Percentiles rank a stretch among this genome's conserved stretches.
phyloP scores from a whole-genome alignment of 2,797 vertebrate genomes.

The Liasis olivaceus region DNA sequence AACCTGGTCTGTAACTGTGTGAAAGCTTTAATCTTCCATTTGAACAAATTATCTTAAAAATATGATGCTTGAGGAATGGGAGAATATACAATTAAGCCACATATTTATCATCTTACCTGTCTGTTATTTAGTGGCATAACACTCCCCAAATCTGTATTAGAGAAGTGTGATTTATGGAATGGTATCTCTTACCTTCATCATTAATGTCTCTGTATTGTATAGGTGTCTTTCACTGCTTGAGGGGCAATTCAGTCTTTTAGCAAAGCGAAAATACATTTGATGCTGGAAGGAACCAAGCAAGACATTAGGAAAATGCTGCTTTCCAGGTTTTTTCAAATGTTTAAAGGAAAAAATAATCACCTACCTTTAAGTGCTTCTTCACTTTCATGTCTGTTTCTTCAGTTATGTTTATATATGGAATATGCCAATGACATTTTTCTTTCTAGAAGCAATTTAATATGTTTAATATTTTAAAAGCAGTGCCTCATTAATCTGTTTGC shows the following conservation, averaged over 20 bases:
- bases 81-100: neutral
- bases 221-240: constrained; percentile 35
- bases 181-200: constrained; percentile 54
- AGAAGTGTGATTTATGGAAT: neutral
- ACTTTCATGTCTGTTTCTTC: constrained; percentile 57
- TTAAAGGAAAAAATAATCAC: constrained; percentile 14
- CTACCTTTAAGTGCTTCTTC: constrained; percentile 67
- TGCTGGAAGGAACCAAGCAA: constrained; percentile 34
- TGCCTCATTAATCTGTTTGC: neutral
- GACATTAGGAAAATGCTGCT: neutral
- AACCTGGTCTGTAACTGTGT: neutral
- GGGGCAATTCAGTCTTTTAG: constrained; percentile 26
- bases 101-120: neutral
- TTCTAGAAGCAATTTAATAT: constrained; percentile 46
- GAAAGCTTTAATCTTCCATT: neutral
- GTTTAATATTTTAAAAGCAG: constrained; percentile 7
- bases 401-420: constrained; percentile 57
- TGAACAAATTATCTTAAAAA: neutral
- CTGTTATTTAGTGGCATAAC: neutral
- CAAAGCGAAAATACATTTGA: constrained; percentile 47
- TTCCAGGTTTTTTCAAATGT: neutral
- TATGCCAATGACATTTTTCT: constrained; percentile 49
- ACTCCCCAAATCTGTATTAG: neutral
- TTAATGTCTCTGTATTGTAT: constrained; percentile 28
- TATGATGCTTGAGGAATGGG: neutral